Evolutionary conservation across 2,888 invertebrate genomes (phyloP).

Genomic region (Psococerastis gibbosa): DNA sequence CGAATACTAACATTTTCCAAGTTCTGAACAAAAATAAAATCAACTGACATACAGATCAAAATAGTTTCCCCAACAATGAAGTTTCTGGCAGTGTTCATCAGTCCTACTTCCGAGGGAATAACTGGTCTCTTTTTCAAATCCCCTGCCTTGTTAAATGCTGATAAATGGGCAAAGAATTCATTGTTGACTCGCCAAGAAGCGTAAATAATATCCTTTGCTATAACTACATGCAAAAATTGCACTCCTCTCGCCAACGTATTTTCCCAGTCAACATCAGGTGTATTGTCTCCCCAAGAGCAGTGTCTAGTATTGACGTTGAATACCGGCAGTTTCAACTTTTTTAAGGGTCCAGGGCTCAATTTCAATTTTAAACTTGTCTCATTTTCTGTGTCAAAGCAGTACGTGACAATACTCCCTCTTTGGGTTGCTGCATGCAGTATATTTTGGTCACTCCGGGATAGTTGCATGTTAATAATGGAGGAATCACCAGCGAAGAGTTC

Average conservation of each 20-base stretch:
- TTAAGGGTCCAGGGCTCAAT: background rate
- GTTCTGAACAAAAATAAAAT: background rate
- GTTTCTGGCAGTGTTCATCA: background rate
- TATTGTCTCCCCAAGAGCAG: background rate
- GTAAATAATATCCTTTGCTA: background rate
- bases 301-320: background rate
- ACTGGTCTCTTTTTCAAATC: background rate
- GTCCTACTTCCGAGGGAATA: background rate
- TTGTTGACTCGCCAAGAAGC: background rate
- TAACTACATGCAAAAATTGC: background rate
- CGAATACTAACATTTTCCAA: background rate
- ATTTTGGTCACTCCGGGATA: background rate
- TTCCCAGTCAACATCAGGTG: background rate
- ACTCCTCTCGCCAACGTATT: background rate
- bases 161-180: background rate
- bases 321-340: background rate
- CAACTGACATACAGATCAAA: constrained; percentile 1
- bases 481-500: background rate
- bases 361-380: background rate
- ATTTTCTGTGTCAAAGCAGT: background rate
- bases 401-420: background rate
- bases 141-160: background rate
- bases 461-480: background rate
- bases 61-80: constrained; percentile 1
- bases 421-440: background rate